phyloP scores from a whole-genome alignment of 2,888 invertebrate genomes.

The Empis livida region DNA sequence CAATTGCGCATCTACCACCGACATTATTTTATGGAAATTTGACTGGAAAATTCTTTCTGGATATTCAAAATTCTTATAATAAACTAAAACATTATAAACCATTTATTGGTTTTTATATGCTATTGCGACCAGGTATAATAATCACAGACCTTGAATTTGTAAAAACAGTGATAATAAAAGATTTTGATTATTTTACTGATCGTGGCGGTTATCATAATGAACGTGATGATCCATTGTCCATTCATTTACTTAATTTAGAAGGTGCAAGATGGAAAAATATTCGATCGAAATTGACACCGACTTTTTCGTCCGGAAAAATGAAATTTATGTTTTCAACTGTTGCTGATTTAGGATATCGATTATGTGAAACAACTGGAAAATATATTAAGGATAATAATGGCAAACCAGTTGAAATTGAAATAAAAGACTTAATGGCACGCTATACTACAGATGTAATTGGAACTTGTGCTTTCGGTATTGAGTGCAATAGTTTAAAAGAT shows the following conservation, averaged over 20 bases:
- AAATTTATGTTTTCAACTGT: slow-evolving; percentile 32
- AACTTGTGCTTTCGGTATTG: neutral
- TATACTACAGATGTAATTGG: neutral
- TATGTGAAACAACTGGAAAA: slow-evolving; percentile 10
- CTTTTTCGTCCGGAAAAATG: slow-evolving; percentile 25
- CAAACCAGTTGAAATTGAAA: neutral
- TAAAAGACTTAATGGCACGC: neutral
- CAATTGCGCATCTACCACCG: slow-evolving; percentile 5
- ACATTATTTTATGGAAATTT: slow-evolving; percentile 18
- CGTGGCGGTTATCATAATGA: slow-evolving; percentile 27
- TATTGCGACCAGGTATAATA: slow-evolving; percentile 17
- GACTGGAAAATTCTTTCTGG: slow-evolving; percentile 17
- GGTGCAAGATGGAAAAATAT: neutral
- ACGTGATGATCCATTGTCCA: slow-evolving; percentile 29
- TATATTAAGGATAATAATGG: neutral
- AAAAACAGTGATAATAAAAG: slow-evolving; percentile 23
- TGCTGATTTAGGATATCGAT: slow-evolving; percentile 15
- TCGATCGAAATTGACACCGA: neutral
- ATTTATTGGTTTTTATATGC: slow-evolving; percentile 21
- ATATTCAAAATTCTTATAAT: slow-evolving; percentile 19
- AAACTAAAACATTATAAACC: slow-evolving; percentile 15
- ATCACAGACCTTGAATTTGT: slow-evolving; percentile 26
- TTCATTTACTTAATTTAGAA: slow-evolving; percentile 26
- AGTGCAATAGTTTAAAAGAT: slow-evolving; percentile 1
- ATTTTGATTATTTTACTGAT: slow-evolving; percentile 26